These are phyloP conservation scores for Rhagonycha fulva DNA, from an alignment of 2,888 invertebrate genomes.

Conservation along the genomic window DNA sequence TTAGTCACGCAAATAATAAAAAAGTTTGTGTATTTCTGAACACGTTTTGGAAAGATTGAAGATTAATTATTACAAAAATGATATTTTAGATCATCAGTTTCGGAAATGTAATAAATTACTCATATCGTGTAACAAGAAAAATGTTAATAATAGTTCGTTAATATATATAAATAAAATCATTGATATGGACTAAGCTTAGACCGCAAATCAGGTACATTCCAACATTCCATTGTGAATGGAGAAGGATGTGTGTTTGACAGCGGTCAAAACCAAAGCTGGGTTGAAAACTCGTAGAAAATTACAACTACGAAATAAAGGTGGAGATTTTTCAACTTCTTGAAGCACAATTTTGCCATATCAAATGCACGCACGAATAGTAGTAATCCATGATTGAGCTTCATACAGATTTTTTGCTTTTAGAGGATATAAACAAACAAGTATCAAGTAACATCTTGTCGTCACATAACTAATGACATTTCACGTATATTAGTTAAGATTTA, in stretches of 20 bases:
- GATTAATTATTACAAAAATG: neutral
- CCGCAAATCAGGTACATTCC: constrained; percentile 30
- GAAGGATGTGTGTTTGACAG: constrained; percentile 24
- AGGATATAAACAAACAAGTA: neutral
- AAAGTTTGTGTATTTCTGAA: neutral
- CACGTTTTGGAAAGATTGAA: neutral
- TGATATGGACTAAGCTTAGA: constrained; percentile 10
- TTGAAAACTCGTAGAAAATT: constrained; percentile 8
- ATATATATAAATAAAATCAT: constrained; percentile 12
- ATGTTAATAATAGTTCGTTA: constrained; percentile 1
- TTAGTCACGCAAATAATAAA: neutral
- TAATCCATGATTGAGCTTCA: neutral
- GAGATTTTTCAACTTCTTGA: neutral
- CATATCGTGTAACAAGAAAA: neutral
- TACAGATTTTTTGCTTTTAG: neutral
- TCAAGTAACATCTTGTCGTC: constrained; percentile 10
- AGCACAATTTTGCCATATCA: neutral
- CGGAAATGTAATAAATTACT: neutral
- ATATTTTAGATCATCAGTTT: neutral
- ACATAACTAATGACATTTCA: constrained; percentile 17
- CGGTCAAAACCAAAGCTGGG: constrained; percentile 13
- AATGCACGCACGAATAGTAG: neutral
- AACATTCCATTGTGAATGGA: constrained; percentile 26
- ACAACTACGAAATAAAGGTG: neutral
- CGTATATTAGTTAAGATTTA: constrained; percentile 14